Evolutionary conservation across 2,888 invertebrate genomes (phyloP), one percentile per base, ranked within the genome.

Genomic region (Galerucella nymphaeae): DNA sequence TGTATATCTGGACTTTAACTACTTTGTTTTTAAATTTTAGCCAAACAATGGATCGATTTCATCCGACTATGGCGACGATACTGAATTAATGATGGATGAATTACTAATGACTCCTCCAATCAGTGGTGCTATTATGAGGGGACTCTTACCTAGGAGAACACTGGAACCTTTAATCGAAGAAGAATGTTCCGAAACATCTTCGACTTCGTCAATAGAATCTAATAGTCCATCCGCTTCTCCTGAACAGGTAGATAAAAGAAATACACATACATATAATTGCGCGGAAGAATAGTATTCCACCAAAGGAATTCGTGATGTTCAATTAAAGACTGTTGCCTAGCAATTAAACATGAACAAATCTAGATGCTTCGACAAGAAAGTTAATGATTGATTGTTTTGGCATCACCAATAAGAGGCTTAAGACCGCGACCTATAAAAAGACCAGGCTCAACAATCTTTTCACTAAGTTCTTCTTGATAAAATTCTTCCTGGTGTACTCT

Each of bases 91-190:
- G 92, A 94, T 93, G 94, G 93, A 93, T 79, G 94, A 94, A 80
- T 88, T 93, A 6, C 85, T 94, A 58, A 93, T 93, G 92, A 92
- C 93, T 10, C 93, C 93, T 0, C 93, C 93, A 0, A 92, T 93
- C 82, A 91, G 92, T n/a, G 92, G 92, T 77, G 92, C 93, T 59
- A 90, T 90, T 1, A 88, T 93, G 68, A 88, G 93, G 77, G 93
- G 93, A 48, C 86, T 94, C 50, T 85, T 93, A 75, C 93, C 93
- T 75, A 90, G 94, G 85, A 89, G 94, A 86, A 90, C 94, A 79
- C 87, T 95, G 82, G 95, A 95, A 84, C 95, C 95, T 65, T 89
- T 95, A 8, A 90, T 94, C 77, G 95, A 95, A 86, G 95, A 95
- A 87, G 95, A 95, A 79, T 91, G 90, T 74, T 93, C 93, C 20